Evolutionary conservation across 2,113 vertebrate genomes (phyloP), one percentile per base, ranked within the genome.

Genomic region (Pelodiscus sinensis): DNA sequence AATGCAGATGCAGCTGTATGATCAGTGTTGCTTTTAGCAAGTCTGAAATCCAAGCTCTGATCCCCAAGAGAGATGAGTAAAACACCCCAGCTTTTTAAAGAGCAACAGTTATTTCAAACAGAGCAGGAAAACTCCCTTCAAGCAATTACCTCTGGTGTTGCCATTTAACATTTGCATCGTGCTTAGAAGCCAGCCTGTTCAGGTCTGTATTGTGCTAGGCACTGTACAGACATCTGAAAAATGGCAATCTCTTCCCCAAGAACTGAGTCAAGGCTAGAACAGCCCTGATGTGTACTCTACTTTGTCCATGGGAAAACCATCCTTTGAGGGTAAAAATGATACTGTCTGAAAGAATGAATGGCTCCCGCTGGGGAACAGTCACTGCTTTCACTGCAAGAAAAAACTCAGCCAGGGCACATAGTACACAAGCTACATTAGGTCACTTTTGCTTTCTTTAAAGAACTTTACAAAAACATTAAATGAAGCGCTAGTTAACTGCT

Each of bases 331-430:
- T 92, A 88, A 92, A 85, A 92, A 22, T 80, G 92, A 85, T 0
- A 6, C 84, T 0, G 2, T 8, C 93, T 92, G 87, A n/a, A 96
- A 95, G 92, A 96, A 96, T 96, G 94, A 93, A 82, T 75, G 71
- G 25, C 95, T 91, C 92, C 95, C 95, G 95, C n/a, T 91, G 96
- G 96, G 95, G 93, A 95, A 97, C 94, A 96, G 94, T 92, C 84
- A 15, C 56, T 0, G 91, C 96, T 96, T 96, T 97, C 96, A 97
- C 84, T 68, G 94, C 87, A 58, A 44, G 21, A 95, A 86, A 86
- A 79, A 89, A 21, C 81, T 94, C 77, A 54, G 82, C 92, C 1
- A 4, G 24, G 87, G 92, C 88, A 87, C 50, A 73, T 80, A 75
- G 78, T 82, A 60, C 89, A 44, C 93, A 81, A 73, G 94, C 93